Percentiles rank a stretch among this genome's conserved stretches.
Evolutionary conservation across 2,888 invertebrate species (phyloP).

Genomic region (Drosophila trichaetosa): DNA sequence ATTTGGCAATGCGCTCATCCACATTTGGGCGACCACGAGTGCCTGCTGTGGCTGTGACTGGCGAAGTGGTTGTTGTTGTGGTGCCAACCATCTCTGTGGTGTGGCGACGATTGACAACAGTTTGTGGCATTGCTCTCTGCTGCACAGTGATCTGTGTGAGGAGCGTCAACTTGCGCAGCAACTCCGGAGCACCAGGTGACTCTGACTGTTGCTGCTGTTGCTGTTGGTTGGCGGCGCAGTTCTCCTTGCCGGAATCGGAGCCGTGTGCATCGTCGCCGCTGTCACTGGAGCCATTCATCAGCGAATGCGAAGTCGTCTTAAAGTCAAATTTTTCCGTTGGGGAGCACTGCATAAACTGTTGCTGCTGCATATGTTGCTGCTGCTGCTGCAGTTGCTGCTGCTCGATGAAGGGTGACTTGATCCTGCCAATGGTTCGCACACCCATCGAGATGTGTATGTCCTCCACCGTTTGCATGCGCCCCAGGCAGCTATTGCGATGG

Average conservation of each 20-base stretch:
- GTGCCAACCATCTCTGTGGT: constrained; percentile 57
- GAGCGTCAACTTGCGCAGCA: constrained; percentile 74
- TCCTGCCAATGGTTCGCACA: constrained; percentile 82
- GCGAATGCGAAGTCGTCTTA: constrained; percentile 44
- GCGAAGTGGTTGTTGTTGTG: constrained; percentile 28
- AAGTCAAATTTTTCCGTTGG: constrained; percentile 57
- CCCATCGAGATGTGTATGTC: constrained; percentile 52
- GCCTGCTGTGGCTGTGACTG: constrained; percentile 22
- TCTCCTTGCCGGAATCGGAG: constrained; percentile 83
- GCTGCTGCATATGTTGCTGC: constrained; percentile 62
- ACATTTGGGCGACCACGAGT: constrained; percentile 36
- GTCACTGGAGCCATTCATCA: constrained; percentile 34
- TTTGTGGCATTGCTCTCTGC: constrained; percentile 17
- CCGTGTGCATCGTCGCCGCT: constrained; percentile 62
- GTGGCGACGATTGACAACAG: constrained; percentile 51
- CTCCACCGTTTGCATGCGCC: constrained; percentile 53
- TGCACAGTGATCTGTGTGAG: constrained; percentile 50
- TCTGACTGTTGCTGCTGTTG: constrained; percentile 11
- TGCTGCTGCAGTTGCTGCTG: constrained; percentile 70
- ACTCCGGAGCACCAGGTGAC: constrained; percentile 59
- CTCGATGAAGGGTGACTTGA: constrained; percentile 84
- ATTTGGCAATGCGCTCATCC: constrained; percentile 80
- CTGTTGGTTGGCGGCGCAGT: constrained; percentile 68
- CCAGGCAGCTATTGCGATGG: constrained; percentile 42
- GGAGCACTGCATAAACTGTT: constrained; percentile 35